These are phyloP conservation scores for Cheilosia vernalis DNA, from an alignment of 2,888 invertebrate genomes.

Conservation along the genomic window DNA sequence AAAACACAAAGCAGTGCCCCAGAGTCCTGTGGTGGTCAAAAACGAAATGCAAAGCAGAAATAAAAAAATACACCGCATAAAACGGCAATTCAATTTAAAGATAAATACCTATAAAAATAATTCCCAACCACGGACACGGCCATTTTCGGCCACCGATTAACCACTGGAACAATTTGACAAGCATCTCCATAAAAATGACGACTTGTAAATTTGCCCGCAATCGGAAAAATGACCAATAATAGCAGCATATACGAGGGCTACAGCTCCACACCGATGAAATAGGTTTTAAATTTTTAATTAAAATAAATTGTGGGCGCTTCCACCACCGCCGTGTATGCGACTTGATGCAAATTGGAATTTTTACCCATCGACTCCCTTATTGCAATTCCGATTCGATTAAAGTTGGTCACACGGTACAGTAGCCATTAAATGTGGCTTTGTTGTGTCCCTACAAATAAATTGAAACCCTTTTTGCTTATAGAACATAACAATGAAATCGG, in stretches of 20 bases:
- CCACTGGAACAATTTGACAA: conserved; percentile 53
- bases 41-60: neutral
- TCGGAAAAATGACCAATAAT: conserved; percentile 23
- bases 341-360: conserved; percentile 64
- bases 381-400: conserved; percentile 60
- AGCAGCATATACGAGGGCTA: neutral
- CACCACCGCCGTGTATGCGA: conserved; percentile 17
- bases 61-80: neutral
- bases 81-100: conserved; percentile 47
- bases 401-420: conserved; percentile 49
- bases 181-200: conserved; percentile 61
- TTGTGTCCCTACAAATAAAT: conserved; percentile 31
- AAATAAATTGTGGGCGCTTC: conserved; percentile 60
- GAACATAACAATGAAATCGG: conserved; percentile 16
- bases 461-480: conserved; percentile 1
- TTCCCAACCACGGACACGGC: conserved; percentile 28
- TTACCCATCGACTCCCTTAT: conserved; percentile 25
- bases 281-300: conserved; percentile 68
- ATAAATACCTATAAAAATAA: conserved; percentile 25
- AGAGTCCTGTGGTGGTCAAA: neutral
- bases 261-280: conserved; percentile 46
- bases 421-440: conserved; percentile 34
- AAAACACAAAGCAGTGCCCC: neutral
- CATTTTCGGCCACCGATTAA: conserved; percentile 25
- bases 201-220: conserved; percentile 60